Evolutionary conservation across 2,888 invertebrate species (phyloP).

Genomic region (Cryptocheilus praepositus): DNA sequence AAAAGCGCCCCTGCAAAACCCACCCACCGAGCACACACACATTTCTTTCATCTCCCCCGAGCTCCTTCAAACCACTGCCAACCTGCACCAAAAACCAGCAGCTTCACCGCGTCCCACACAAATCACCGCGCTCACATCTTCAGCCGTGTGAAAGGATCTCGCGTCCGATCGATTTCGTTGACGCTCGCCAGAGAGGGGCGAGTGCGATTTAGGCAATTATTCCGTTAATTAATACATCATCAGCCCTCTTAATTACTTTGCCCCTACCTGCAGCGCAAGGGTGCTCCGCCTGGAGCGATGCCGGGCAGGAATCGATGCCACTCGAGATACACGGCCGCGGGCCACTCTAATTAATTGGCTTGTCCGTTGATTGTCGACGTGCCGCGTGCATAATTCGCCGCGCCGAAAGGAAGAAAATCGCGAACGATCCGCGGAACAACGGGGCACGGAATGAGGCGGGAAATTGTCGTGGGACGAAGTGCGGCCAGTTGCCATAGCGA

Average conservation of each 20-base stretch:
- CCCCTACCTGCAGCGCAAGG: conserved; percentile 21
- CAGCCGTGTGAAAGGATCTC: too few relatives aligned
- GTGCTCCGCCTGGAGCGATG: too few relatives aligned
- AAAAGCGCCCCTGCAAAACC: too few relatives aligned
- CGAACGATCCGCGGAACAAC: background rate
- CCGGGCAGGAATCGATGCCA: too few relatives aligned
- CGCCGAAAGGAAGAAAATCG: background rate
- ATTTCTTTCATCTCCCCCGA: too few relatives aligned
- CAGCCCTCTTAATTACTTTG: conserved; percentile 19
- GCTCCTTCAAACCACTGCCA: too few relatives aligned
- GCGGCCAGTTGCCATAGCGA: conserved; percentile 59
- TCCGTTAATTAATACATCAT: conserved; percentile 23
- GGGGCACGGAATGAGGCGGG: background rate
- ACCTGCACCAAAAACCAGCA: too few relatives aligned
- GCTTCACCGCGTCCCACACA: too few relatives aligned
- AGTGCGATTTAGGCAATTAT: conserved; percentile 12
- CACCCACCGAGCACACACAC: too few relatives aligned
- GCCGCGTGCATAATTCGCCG: background rate
- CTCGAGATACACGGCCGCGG: background rate
- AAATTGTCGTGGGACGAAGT: background rate
- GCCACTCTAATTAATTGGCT: conserved; percentile 7
- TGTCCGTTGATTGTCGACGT: background rate
- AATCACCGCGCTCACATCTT: too few relatives aligned
- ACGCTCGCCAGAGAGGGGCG: too few relatives aligned
- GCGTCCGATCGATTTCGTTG: too few relatives aligned